Conservation (phyloP, 1,140 invertebrate species). For the Eciton burchellii region DNA sequence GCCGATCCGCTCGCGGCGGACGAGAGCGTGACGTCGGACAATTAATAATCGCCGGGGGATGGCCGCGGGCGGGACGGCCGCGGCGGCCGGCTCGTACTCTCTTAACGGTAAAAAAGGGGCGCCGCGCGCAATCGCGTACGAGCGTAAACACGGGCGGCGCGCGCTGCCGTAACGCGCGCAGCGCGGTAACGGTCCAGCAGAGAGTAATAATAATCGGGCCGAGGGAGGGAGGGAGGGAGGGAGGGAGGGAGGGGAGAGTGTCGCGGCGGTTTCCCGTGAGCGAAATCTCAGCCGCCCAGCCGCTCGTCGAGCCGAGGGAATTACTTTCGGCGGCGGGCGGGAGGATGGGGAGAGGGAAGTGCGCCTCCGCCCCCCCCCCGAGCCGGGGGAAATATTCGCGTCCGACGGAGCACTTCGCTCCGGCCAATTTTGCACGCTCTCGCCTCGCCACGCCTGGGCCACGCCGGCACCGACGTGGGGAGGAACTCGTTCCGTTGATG, state of each 20-base stretch:
- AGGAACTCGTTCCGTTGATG: constrained; percentile 49
- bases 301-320: constrained; percentile 55
- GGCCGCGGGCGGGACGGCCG: too few species aligned
- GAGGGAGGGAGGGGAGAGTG: neutral
- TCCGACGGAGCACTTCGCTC: constrained; percentile 35
- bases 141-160: constrained; percentile 27
- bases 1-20: neutral
- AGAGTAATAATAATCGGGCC: constrained; percentile 54
- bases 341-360: too few species aligned
- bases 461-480: constrained; percentile 8
- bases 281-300: constrained; percentile 37
- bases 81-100: constrained; percentile 31
- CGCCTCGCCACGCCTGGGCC: constrained; percentile 22
- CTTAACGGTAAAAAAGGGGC: constrained; percentile 44
- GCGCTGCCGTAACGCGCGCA: neutral
- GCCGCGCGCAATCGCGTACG: constrained; percentile 18
- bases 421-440: constrained; percentile 55
- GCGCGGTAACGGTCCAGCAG: constrained; percentile 35
- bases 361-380: too few species aligned
- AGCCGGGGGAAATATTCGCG: constrained; percentile 61
- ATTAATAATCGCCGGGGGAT: constrained; percentile 61
- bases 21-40: constrained; percentile 41
- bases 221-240: constrained; percentile 18
- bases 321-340: constrained; percentile 43
- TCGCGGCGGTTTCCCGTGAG: constrained; percentile 20